phyloP scores from a whole-genome alignment of 2,797 vertebrate genomes.

The Neostethus bicornis region DNA sequence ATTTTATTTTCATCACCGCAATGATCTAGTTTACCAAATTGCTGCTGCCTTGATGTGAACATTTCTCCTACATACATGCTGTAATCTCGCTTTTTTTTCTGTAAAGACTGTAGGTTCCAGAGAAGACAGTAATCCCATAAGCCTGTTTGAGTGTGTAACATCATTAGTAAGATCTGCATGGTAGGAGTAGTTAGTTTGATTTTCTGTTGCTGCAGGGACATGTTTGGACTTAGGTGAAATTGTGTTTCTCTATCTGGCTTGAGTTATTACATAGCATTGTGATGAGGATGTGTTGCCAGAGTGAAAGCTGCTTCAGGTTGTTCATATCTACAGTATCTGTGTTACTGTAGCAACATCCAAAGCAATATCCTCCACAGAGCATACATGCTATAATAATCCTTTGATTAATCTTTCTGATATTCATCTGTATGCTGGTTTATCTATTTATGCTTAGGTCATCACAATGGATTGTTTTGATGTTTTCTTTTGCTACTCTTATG shows the following conservation, averaged over 20 bases:
- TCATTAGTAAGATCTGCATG: constrained; percentile 64
- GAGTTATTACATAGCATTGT: constrained; percentile 48
- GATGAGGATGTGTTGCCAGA: constrained; percentile 39
- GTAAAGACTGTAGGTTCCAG: constrained; percentile 51
- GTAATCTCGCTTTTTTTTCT: constrained; percentile 68
- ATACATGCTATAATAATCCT: constrained; percentile 35
- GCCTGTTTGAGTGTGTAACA: constrained; percentile 66
- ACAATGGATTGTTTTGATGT: constrained; percentile 17
- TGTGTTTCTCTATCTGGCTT: constrained; percentile 48
- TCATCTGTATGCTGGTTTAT: constrained; percentile 12
- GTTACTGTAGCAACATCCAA: constrained; percentile 11
- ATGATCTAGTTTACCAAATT: constrained; percentile 26
- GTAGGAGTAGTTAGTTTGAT: constrained; percentile 72
- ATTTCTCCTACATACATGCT: constrained; percentile 37
- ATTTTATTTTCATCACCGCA: constrained; percentile 32
- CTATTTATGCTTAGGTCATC: background rate
- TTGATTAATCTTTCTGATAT: constrained; percentile 37
- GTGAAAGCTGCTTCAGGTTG: constrained; percentile 50
- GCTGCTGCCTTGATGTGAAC: constrained; percentile 30
- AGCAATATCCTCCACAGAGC: constrained; percentile 46
- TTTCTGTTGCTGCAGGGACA: constrained; percentile 61
- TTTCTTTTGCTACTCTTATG: constrained; percentile 15
- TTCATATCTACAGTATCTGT: constrained; percentile 46
- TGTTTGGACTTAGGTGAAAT: constrained; percentile 52
- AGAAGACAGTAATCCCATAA: constrained; percentile 70